Percentiles rank a stretch among this genome's conserved stretches.
phyloP scores from a whole-genome alignment of 2,888 invertebrate genomes.

The Cybosia mesomella region DNA sequence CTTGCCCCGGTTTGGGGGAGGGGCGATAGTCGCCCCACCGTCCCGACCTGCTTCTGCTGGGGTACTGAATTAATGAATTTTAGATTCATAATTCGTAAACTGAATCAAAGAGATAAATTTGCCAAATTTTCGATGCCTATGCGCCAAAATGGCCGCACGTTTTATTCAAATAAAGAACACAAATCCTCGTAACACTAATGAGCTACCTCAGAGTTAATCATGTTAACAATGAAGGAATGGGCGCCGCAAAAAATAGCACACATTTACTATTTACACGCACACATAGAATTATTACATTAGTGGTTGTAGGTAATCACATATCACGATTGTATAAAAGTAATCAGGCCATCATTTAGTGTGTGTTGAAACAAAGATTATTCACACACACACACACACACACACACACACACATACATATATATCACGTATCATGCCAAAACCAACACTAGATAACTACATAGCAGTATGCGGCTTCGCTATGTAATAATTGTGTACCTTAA shows the following conservation, averaged over 20 bases:
- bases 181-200: slow-evolving; percentile 8
- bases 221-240: slow-evolving; percentile 20
- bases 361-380: neutral
- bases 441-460: too few species aligned
- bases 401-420: too few species aligned
- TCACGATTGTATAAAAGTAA: neutral
- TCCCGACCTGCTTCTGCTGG: too few species aligned
- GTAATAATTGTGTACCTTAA: neutral
- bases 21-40: too few species aligned
- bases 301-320: too few species aligned
- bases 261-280: slow-evolving; percentile 6
- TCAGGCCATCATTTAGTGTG: neutral
- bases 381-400: neutral
- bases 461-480: too few species aligned
- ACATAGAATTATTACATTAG: neutral
- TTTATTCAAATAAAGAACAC: slow-evolving; percentile 1
- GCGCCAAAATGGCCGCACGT: neutral
- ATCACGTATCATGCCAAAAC: too few species aligned
- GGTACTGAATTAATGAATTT: too few species aligned
- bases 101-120: too few species aligned
- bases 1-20: too few species aligned
- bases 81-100: too few species aligned
- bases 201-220: slow-evolving; percentile 17
- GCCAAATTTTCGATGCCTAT: neutral
- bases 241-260: neutral